phyloP scores from a whole-genome alignment of 1,140 invertebrate genomes.

The Drosophila parabipectinata region DNA sequence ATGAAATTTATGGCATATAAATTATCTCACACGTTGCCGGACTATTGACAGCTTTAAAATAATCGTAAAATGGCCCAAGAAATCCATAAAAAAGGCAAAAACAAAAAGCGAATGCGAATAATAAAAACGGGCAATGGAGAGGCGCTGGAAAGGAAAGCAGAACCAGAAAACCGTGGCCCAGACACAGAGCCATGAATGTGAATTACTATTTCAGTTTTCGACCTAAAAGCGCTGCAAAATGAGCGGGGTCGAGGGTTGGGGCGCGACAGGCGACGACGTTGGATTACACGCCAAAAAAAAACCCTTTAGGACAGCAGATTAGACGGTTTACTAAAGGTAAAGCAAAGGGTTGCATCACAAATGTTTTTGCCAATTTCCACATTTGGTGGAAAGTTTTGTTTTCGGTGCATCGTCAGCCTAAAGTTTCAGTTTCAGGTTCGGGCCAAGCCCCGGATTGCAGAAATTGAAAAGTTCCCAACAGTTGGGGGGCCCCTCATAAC shows the following conservation, averaged over 20 bases:
- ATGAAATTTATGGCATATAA: constrained; percentile 81
- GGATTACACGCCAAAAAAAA: constrained; percentile 23
- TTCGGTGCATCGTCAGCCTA: not conserved
- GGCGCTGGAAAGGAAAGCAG: constrained; percentile 18
- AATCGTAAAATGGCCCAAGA: constrained; percentile 80
- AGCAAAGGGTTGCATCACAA: too few relatives aligned
- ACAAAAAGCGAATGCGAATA: constrained; percentile 26
- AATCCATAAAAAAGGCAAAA: constrained; percentile 76
- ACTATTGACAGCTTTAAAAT: constrained; percentile 83
- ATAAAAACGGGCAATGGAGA: constrained; percentile 6
- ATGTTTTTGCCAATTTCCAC: too few relatives aligned
- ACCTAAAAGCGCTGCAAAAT: constrained; percentile 54
- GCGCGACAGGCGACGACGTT: constrained; percentile 63
- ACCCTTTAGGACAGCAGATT: not conserved
- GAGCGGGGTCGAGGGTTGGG: not conserved
- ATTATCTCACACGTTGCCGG: constrained; percentile 80
- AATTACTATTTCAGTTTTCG: constrained; percentile 77
- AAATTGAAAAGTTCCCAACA: constrained; percentile 77
- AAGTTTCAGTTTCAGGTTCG: constrained; percentile 5
- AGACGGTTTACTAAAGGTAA: not conserved
- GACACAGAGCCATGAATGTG: constrained; percentile 70
- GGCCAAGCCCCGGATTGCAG: constrained; percentile 53
- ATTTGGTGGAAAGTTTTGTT: not conserved
- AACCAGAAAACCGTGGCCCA: constrained; percentile 43
- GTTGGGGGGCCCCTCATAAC: constrained; percentile 74